phyloP scores from a whole-genome alignment of 2,113 vertebrate species.

The Callithrix jacchus region DNA sequence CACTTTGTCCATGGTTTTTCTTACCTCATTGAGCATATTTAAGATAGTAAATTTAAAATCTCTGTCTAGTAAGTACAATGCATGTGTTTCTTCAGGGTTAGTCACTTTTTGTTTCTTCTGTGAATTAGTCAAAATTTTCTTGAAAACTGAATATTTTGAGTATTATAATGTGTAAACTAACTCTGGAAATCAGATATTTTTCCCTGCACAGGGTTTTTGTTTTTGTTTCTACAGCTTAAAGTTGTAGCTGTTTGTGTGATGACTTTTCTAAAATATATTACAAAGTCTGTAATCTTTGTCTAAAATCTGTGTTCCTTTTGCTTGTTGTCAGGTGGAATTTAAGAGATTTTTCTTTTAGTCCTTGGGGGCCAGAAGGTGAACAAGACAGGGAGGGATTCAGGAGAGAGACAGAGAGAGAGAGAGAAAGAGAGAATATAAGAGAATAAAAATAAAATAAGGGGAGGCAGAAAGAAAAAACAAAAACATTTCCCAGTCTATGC shows the following conservation, averaged over 20 bases:
- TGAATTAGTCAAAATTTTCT: neutral
- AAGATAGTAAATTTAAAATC: neutral
- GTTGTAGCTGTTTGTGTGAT: neutral
- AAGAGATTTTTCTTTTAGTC: neutral
- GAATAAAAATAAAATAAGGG: neutral
- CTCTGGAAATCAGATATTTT: neutral
- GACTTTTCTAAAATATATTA: neutral
- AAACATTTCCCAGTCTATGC: neutral
- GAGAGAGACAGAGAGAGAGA: constrained; percentile 36
- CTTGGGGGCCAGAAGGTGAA: neutral
- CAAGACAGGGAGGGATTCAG: neutral
- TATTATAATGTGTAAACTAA: neutral
- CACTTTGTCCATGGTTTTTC: neutral
- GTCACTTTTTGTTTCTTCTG: neutral
- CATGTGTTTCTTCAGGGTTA: neutral
- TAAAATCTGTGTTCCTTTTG: neutral
- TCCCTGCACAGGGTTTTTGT: neutral
- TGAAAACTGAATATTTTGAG: neutral
- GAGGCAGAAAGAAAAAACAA: constrained; percentile 36
- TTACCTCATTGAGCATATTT: neutral
- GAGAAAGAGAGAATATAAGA: constrained; percentile 43
- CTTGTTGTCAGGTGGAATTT: neutral
- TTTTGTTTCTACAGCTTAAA: neutral
- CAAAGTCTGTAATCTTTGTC: neutral
- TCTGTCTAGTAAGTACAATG: neutral